Evolutionary conservation across 2,888 invertebrate species (phyloP), one percentile per base, ranked within the genome.

Genomic region (Minunthozetes semirufus): DNA sequence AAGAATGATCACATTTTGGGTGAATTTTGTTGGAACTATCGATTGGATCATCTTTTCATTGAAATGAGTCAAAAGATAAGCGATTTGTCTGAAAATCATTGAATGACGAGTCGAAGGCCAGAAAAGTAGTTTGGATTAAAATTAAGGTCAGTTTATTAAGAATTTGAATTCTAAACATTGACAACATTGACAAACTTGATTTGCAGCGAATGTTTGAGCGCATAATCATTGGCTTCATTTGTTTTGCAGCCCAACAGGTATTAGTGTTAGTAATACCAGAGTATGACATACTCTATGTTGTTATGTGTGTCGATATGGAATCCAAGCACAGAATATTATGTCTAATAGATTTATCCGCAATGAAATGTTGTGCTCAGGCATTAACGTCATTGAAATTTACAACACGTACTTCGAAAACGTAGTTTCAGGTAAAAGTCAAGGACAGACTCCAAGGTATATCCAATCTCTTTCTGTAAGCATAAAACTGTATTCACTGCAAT

Each of bases 341-440:
- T 25, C 22, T 17, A 27, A 61, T 22, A 61, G 61, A 61, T 22
- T 25, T 22, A 61, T 22, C 22, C 17, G 19, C 25, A 53, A 53
- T 22, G 25, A 42, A 42, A 42, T 59, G 59, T 59, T 59, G 27
- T 59, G 59, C 59, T 19, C 27, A 63, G 63, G 63, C 63, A 63
- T 63, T 63, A 63, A 63, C 63, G 63, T 63, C 63, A 63, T 63
- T 63, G 63, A 29, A 27, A 63, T 63, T 29, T 15, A 33, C 29
- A 33, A 63, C 63, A 63, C 63, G 63, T 63, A 63, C 63, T 38
- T 29, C 19, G 38, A 63, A 61, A 63, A 63, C 63, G 29, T 15
- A 29, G 63, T 33, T 63, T 63, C 63, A 63, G 63, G 63, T 63
- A 63, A 63, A 63, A 63, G 63, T 63, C 63, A 63, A 63, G 63